phyloP scores from a whole-genome alignment of 2,888 invertebrate species.

The Conops quadrifasciatus region DNA sequence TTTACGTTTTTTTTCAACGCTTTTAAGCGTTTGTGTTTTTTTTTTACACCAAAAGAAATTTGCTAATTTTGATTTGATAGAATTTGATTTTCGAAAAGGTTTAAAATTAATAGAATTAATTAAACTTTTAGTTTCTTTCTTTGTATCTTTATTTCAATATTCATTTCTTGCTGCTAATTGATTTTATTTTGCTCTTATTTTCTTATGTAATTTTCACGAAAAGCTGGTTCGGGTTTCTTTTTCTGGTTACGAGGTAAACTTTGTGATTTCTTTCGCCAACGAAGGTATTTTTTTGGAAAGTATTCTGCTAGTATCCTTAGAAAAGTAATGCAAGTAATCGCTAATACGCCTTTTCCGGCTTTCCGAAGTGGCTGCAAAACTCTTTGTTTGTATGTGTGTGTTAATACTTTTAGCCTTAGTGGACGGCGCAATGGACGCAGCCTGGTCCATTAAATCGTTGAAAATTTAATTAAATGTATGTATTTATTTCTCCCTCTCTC shows the following conservation, averaged over 20 bases:
- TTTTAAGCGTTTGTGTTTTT: conserved; percentile 21
- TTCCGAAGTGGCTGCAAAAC: too few species aligned
- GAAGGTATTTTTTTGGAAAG: too few species aligned
- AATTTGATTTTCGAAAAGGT: conserved; percentile 45
- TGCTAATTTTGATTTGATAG: too few species aligned
- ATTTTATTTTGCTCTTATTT: conserved; percentile 31
- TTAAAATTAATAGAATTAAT: neutral
- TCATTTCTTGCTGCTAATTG: conserved; percentile 31
- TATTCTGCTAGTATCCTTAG: too few species aligned
- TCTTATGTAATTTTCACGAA: conserved; percentile 26
- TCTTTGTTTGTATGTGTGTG: too few species aligned
- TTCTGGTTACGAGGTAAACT: conserved; percentile 60
- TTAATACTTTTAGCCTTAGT: too few species aligned
- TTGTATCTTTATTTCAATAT: conserved; percentile 34
- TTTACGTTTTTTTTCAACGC: neutral
- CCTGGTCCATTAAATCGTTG: neutral
- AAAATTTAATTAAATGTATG: neutral
- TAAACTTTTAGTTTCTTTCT: too few species aligned
- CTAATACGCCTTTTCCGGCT: too few species aligned
- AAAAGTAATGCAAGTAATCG: too few species aligned
- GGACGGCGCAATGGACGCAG: too few species aligned
- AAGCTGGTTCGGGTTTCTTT: conserved; percentile 54
- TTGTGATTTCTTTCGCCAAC: conserved; percentile 2
- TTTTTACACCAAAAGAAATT: too few species aligned
- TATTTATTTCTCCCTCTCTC: conserved; percentile 8